phyloP scores from a whole-genome alignment of 1,140 invertebrate species.

The Adoxophyes honmai region DNA sequence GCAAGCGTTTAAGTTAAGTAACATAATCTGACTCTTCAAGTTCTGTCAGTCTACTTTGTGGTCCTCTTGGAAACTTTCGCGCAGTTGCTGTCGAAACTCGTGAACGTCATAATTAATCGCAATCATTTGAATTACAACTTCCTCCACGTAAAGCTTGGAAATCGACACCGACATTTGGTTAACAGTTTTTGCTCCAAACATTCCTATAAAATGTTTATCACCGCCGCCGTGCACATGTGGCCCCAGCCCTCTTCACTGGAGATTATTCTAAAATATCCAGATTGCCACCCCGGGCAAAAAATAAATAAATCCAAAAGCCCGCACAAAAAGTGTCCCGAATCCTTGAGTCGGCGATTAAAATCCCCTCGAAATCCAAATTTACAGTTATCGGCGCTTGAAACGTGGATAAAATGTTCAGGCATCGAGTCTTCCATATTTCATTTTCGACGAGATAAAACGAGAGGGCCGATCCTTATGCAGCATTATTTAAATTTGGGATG shows the following conservation, averaged over 20 bases:
- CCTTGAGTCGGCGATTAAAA: conserved; percentile 47
- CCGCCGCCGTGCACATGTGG: conserved; percentile 55
- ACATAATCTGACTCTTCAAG: no score
- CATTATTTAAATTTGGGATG: background rate
- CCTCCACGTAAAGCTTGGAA: conserved; percentile 8
- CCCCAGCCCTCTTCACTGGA: conserved; percentile 48
- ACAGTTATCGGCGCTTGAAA: conserved; percentile 39
- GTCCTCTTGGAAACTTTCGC: no score
- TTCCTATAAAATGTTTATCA: conserved; percentile 76
- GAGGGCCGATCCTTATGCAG: background rate
- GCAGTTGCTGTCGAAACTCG: no score
- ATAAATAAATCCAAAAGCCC: conserved; percentile 51
- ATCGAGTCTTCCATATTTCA: conserved; percentile 4
- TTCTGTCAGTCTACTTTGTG: no score
- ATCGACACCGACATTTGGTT: conserved; percentile 15
- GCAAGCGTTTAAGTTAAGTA: no score
- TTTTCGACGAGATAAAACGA: conserved; percentile 23
- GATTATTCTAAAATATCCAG: conserved; percentile 73
- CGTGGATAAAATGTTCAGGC: background rate
- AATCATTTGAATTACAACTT: conserved; percentile 15
- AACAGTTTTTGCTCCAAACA: conserved; percentile 36
- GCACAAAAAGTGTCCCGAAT: conserved; percentile 65
- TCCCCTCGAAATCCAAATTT: conserved; percentile 50
- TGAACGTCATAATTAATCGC: background rate
- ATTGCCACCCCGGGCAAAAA: conserved; percentile 73